These are phyloP conservation scores for Phenganax subtilis DNA, from an alignment of 92 coral and sea anemone species.

Conservation along the genomic window DNA sequence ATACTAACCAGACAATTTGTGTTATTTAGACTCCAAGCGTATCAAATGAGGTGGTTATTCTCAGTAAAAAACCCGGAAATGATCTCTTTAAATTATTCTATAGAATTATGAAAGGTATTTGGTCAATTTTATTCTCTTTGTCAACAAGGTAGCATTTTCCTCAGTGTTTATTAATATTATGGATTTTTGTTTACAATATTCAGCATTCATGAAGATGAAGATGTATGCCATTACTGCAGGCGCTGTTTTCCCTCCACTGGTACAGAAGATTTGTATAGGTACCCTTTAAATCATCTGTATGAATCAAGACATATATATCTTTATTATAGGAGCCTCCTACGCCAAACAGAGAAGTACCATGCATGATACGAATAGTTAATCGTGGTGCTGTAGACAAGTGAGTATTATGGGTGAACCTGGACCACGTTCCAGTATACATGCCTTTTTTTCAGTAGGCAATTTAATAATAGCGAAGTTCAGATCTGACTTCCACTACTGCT, in stretches of 20 bases:
- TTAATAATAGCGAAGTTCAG: too few species aligned
- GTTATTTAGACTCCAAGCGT: slow-evolving; percentile 73
- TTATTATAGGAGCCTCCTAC: slow-evolving; percentile 50
- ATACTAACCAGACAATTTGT: neutral
- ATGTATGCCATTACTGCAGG: slow-evolving; percentile 84
- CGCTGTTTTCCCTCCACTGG: slow-evolving; percentile 92
- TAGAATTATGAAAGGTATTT: slow-evolving; percentile 62
- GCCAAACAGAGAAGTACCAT: slow-evolving; percentile 59
- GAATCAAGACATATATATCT: neutral
- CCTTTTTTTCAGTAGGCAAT: too few species aligned
- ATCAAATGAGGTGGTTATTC: slow-evolving; percentile 73
- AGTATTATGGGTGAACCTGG: too few species aligned
- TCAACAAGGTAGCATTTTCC: too few species aligned
- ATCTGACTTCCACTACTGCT: too few species aligned
- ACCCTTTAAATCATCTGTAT: too few species aligned
- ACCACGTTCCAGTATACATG: too few species aligned
- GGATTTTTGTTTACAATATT: neutral
- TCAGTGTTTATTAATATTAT: neutral
- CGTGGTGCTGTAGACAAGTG: slow-evolving; percentile 57
- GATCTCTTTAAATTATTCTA: slow-evolving; percentile 70
- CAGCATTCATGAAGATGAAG: slow-evolving; percentile 84
- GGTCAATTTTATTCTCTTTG: neutral
- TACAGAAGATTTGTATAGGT: slow-evolving; percentile 21
- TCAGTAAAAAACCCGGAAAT: slow-evolving; percentile 58
- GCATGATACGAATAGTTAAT: slow-evolving; percentile 66